phyloP scores from a whole-genome alignment of 2,797 vertebrate species.

The Propithecus perrieri region DNA sequence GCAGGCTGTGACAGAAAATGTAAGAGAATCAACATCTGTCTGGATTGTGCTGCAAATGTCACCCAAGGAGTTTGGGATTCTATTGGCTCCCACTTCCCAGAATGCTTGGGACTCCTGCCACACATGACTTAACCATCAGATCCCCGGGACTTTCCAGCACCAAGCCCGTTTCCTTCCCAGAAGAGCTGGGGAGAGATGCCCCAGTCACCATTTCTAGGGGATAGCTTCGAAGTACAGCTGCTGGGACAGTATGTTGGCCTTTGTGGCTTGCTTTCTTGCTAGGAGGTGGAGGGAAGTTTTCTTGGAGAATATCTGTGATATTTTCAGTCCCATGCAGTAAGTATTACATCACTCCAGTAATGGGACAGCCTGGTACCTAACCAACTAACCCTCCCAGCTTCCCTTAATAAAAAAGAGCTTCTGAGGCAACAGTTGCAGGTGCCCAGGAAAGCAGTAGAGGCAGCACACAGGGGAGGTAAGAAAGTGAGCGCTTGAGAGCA shows the following conservation, averaged over 20 bases:
- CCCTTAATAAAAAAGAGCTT: background rate
- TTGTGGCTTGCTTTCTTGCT: background rate
- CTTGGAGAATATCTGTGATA: background rate
- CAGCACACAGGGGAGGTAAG: background rate
- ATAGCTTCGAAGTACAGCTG: background rate
- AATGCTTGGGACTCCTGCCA: too few species aligned
- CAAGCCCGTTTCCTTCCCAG: background rate
- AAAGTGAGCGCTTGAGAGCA: background rate
- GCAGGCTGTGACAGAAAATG: background rate
- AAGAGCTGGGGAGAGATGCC: background rate
- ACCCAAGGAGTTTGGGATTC: constrained; percentile 2
- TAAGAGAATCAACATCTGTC: background rate
- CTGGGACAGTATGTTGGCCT: background rate
- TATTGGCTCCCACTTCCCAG: background rate
- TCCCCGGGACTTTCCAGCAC: background rate
- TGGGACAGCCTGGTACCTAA: background rate
- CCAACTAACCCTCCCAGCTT: background rate
- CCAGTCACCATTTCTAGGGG: too few species aligned
- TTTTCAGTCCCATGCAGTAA: background rate
- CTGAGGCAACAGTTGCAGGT: background rate
- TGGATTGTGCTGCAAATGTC: background rate
- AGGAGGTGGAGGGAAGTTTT: background rate
- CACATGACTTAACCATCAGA: background rate
- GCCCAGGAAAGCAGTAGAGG: background rate
- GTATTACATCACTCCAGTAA: background rate